phyloP scores from a whole-genome alignment of 2,113 vertebrate genomes.

The Myotis brandtii region DNA sequence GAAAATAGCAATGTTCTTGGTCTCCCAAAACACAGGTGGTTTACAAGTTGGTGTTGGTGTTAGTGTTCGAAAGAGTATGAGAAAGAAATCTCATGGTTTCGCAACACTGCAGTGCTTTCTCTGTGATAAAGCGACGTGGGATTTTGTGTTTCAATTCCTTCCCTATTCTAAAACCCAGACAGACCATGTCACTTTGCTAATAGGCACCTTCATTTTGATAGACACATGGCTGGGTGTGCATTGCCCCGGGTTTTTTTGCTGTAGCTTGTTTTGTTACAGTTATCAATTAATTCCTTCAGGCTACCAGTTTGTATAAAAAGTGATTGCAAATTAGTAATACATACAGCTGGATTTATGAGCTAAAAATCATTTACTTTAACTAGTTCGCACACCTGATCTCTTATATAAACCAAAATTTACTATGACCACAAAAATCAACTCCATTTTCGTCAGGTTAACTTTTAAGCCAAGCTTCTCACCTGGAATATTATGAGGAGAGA shows the following conservation, averaged over 20 bases:
- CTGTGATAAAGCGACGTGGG: fast-evolving
- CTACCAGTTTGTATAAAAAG: neutral
- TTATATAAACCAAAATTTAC: slow-evolving; percentile 28
- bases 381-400: neutral
- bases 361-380: neutral
- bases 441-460: neutral
- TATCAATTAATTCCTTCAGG: neutral
- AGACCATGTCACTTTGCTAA: neutral
- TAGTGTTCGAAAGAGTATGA: neutral
- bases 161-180: neutral
- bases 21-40: neutral
- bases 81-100: neutral
- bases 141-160: neutral
- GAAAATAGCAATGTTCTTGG: slow-evolving; percentile 71
- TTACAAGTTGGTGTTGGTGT: neutral
- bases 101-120: neutral
- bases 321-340: neutral
- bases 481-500: neutral
- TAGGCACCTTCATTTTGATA: neutral
- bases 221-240: neutral
- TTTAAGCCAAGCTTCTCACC: neutral
- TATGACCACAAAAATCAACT: neutral
- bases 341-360: neutral
- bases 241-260: neutral
- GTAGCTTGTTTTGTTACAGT: neutral